A percentile compares a stretch with the other conserved stretches of the same genome.
Evolutionary conservation across 2,113 vertebrate genomes (phyloP).

Genomic region (cat (Felis catus)): F.catus_Fca126_mat1.0 CM031416.1:92249001-92249500

Average conservation of each 20-base stretch:
- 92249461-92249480: not conserved
- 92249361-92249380: not conserved
- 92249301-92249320: not conserved
- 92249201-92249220: not conserved
- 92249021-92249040: not conserved
- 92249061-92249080: not conserved
- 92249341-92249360: not conserved
- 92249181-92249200: not conserved
- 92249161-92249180: not conserved
- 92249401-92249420: not conserved
- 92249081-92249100: not conserved
- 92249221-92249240: not conserved
- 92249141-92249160: not conserved
- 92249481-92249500: not conserved
- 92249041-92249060: not conserved
- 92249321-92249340: not conserved
- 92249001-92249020: not conserved
- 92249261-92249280: not conserved
- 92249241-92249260: not conserved
- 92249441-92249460: not conserved
- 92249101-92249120: not conserved
- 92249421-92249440: not conserved
- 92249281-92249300: not conserved
- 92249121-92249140: not conserved
- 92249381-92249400: not conserved